These are phyloP conservation scores for Tylochromis polylepis DNA, from an alignment of 2,113 vertebrate species.

Conservation along the genomic window DNA sequence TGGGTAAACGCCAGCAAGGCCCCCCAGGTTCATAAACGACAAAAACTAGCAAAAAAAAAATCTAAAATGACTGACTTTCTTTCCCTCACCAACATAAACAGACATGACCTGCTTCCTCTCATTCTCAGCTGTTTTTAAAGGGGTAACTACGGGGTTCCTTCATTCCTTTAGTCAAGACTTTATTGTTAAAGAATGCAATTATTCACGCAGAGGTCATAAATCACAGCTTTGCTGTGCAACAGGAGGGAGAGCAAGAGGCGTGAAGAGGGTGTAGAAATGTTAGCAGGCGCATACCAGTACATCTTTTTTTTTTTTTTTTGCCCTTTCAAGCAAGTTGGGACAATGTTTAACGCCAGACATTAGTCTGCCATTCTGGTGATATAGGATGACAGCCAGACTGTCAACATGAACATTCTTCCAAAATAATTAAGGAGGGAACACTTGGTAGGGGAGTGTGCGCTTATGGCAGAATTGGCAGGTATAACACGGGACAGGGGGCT, in stretches of 20 bases:
- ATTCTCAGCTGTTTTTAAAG: background rate
- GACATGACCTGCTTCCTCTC: background rate
- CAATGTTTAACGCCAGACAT: conserved; percentile 51
- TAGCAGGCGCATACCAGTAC: conserved; percentile 40
- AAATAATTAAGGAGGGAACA: conserved; percentile 65
- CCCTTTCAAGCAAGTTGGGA: conserved; percentile 54
- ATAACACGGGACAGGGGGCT: background rate
- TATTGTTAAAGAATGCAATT: conserved; percentile 31
- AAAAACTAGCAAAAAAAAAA: background rate
- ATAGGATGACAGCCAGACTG: conserved; percentile 62
- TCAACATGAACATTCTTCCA: conserved; percentile 61
- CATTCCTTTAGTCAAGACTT: conserved; percentile 1
- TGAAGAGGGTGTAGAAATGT: conserved; percentile 17
- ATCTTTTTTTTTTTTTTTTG: background rate
- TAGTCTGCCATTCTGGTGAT: conserved; percentile 52
- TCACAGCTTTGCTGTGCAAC: conserved; percentile 11
- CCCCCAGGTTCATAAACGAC: background rate
- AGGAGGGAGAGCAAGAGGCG: conserved; percentile 1
- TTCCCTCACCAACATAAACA: background rate
- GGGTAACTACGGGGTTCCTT: background rate
- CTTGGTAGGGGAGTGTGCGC: conserved; percentile 24
- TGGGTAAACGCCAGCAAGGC: background rate
- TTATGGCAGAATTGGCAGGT: conserved; percentile 41
- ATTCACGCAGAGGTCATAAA: conserved; percentile 35
- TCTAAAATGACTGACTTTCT: background rate